These are phyloP conservation scores for Rhynchophorus ferrugineus DNA, from an alignment of 1,140 invertebrate genomes.

Conservation along the genomic window DNA sequence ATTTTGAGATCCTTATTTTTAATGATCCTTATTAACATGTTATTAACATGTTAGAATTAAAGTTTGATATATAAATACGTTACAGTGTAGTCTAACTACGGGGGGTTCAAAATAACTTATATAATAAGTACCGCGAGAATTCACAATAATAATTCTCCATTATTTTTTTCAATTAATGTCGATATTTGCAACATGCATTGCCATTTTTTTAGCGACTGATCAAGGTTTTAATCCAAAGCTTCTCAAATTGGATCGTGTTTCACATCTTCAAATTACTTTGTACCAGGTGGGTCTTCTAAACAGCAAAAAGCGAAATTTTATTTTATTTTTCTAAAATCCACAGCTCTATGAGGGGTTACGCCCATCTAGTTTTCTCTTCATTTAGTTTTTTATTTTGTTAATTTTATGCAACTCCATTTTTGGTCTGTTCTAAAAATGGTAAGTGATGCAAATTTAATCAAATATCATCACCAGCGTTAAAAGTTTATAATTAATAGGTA, in stretches of 20 bases:
- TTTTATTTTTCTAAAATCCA: conserved; percentile 13
- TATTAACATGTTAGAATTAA: neutral
- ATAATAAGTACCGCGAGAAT: neutral
- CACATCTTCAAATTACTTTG: conserved; percentile 7
- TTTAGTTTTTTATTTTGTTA: neutral
- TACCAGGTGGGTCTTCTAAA: conserved; percentile 14
- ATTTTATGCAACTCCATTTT: conserved; percentile 7
- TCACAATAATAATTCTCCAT: neutral
- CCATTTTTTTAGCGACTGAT: neutral
- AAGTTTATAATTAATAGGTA: no score
- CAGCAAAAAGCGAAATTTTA: conserved; percentile 18
- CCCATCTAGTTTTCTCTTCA: neutral
- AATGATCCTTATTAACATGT: neutral
- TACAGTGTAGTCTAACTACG: neutral
- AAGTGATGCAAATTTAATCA: no score
- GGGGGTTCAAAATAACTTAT: neutral
- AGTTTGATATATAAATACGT: no score
- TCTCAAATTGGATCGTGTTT: neutral
- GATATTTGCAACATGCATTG: no score
- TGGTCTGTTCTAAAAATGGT: neutral
- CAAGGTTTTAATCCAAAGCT: neutral
- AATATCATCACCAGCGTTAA: no score
- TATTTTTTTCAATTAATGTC: neutral
- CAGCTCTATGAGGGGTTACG: neutral
- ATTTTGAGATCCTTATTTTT: neutral